Evolutionary conservation across 2,797 vertebrate species (phyloP), one percentile per base, ranked within the genome.

Genomic region (Tragopan temminckii): DNA sequence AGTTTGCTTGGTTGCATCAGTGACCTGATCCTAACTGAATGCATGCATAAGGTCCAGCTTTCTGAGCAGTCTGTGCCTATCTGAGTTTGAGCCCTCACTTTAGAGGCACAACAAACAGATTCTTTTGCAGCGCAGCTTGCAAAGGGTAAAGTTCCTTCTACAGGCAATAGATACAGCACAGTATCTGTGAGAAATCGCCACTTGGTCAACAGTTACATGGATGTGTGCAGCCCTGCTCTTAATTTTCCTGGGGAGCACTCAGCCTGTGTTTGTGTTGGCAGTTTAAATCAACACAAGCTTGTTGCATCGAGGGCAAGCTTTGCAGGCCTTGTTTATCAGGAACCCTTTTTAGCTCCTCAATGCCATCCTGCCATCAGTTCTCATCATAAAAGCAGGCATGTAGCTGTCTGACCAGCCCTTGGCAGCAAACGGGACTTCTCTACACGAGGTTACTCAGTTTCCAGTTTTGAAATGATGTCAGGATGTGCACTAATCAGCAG

Each of bases 381-480:
- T 63, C 12, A 0, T 15, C 0, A 1, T 53, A 45, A 36, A 27
- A 27, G 42, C 45, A 8, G 75, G 42, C 1, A 1, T 29, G 31
- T 10, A 9, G 83, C 80, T 58, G 42, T 29, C 62, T 16, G 25
- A 27, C 24, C 72, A 64, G 70, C 59, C 45, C 35, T 25, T 48
- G 88, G 78, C 85, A 31, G 64, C 31, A 18, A 4, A 35, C 12
- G 38, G 27, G 45, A 29, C 43, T 21, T 80, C 74, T 80, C 78
- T 21, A 43, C 14, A 6, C 53, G 19, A 17, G 45, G 40, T 53
- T 62, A 61, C 75, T 78, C 33, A 10, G n/a, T 70, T 80, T 43
- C 76, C 62, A 64, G 59, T n/a, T n/a, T 70, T 50, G 90, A 88
- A 88, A 76, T 67, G 77, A 93, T 43, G 82, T 90, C 53, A 82